These are phyloP conservation scores for Sericinus montela DNA, from an alignment of 2,888 invertebrate species.

Conservation along the genomic window DNA sequence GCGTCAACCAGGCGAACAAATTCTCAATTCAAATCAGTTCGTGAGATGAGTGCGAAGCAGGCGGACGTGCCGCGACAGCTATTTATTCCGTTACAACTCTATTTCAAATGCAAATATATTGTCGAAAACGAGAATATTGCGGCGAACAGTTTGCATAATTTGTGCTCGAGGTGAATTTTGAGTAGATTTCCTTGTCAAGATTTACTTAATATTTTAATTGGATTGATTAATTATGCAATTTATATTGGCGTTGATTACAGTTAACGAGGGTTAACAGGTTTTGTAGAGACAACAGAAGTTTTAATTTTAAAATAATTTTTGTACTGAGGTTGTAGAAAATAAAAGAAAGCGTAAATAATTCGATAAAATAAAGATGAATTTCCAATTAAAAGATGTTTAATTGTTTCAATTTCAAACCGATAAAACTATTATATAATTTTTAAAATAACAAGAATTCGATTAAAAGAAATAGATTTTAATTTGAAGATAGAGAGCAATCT, in stretches of 20 bases:
- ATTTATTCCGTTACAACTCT: constrained; percentile 68
- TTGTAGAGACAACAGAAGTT: too few relatives aligned
- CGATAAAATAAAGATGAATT: too few relatives aligned
- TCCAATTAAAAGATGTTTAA: too few relatives aligned
- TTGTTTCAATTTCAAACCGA: too few relatives aligned
- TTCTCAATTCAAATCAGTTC: constrained; percentile 75
- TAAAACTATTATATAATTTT: too few relatives aligned
- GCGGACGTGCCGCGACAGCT: constrained; percentile 61
- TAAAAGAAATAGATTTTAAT: too few relatives aligned
- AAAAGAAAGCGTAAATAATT: too few relatives aligned
- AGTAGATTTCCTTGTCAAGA: constrained; percentile 32
- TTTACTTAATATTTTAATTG: constrained; percentile 20
- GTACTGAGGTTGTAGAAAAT: too few relatives aligned
- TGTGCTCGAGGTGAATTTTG: constrained; percentile 47
- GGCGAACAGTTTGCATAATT: constrained; percentile 59
- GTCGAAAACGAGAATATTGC: constrained; percentile 63
- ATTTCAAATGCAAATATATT: constrained; percentile 67
- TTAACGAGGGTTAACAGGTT: background rate
- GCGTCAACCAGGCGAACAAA: constrained; percentile 52
- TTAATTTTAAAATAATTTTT: background rate
- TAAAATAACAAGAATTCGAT: too few relatives aligned
- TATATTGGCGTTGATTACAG: constrained; percentile 9
- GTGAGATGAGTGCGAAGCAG: constrained; percentile 65
- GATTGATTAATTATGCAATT: constrained; percentile 16
- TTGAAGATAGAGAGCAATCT: too few relatives aligned